A percentile compares a stretch with the other conserved stretches of the same genome.
phyloP scores from a whole-genome alignment of 2,888 invertebrate species.

The Leptinotarsa tumamoca region DNA sequence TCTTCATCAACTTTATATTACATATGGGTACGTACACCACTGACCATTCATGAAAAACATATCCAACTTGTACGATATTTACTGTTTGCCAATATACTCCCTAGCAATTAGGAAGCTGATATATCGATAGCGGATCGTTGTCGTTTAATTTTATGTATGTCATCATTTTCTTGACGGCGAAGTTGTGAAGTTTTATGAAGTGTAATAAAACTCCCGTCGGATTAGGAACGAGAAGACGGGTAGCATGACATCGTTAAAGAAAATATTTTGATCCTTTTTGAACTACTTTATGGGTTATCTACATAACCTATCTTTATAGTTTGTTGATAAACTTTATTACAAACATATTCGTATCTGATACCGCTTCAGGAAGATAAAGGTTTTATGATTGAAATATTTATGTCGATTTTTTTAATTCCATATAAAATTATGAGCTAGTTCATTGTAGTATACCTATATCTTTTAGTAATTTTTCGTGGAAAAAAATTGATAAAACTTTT shows the following conservation, averaged over 20 bases:
- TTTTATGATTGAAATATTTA: neutral
- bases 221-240: constrained; percentile 9
- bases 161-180: constrained; percentile 23
- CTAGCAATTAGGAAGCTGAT: constrained; percentile 6
- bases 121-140: constrained; percentile 14
- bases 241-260: constrained; percentile 23
- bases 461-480: neutral
- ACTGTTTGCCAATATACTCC: constrained; percentile 12
- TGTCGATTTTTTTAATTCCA: neutral
- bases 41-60: neutral
- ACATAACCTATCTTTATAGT: constrained; percentile 5
- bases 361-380: neutral
- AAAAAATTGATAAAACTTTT: neutral
- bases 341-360: neutral
- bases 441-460: neutral
- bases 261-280: constrained; percentile 24
- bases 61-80: neutral
- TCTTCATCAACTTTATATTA: no score
- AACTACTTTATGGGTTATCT: constrained; percentile 24
- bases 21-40: neutral
- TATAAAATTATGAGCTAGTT: neutral
- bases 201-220: constrained; percentile 28
- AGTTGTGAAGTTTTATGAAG: constrained; percentile 27
- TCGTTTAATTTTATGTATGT: constrained; percentile 28
- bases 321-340: constrained; percentile 4